Base-by-base conservation (phyloP, 2,888 invertebrate genomes). In the Hirtodrosophila confusa region DNA sequence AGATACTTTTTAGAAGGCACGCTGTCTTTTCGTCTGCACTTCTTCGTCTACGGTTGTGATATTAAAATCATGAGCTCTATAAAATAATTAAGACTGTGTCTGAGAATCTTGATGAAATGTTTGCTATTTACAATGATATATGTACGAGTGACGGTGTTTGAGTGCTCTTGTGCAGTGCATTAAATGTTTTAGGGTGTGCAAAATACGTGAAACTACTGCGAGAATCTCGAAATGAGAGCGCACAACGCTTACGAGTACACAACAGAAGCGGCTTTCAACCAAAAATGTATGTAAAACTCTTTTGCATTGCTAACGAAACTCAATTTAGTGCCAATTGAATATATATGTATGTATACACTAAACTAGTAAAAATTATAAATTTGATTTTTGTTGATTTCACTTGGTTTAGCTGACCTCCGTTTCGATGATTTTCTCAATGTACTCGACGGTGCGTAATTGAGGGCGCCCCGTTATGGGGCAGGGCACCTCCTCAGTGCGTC, bases 361-460 rank as follows among this genome's bases (percentile, higher is more conserved):
- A 41, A 39, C 37, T 37, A 7, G 40, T 57, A 53, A 31, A 71
- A 58, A 53, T 41, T 58, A 54, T 43, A 35, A 57, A 31, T 53
- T 49, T 50, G 23, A 39, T 54, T 68, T 53, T 49, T 7, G 31
- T 58, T 50, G 36, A 23, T 45, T 82, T 61, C 60, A 72, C 41
- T 76, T 75, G 58, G 10, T 40, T 60, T 48, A 48, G 69, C 91
- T 91, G 97, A 97, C 97, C 97, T 97, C 97, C 94, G 96, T 97
- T 93, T 97, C 97, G 93, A 97, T 97, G 93, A 97, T 95, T 94
- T 97, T 97, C 94, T 97, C 97, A 93, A 97, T 96, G 93, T 97
- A 97, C 94, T 97, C 97, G 93, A 97, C 95, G 89, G 97, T 97
- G 93, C 97, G 94, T 91, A 97, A 95, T 93, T 95, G 95, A 92